Percentiles rank a stretch among this genome's conserved stretches.
These are phyloP conservation scores for Reticulitermes speratus DNA, from an alignment of 1,140 invertebrate genomes.

Conservation along the genomic window DNA sequence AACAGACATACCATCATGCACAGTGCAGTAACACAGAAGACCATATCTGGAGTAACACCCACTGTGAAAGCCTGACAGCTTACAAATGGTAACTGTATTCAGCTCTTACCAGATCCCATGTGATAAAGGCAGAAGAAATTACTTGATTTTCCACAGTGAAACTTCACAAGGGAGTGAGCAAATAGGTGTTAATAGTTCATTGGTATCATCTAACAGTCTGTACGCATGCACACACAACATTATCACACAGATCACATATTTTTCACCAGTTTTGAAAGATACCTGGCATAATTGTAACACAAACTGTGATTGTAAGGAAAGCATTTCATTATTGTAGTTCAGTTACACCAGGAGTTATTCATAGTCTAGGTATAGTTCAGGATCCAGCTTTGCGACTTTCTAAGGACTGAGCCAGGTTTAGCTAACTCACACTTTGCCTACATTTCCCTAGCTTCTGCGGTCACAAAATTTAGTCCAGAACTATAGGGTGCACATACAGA, in stretches of 20 bases:
- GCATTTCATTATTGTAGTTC: not conserved
- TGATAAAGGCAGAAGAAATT: not conserved
- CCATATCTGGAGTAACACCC: too few relatives aligned
- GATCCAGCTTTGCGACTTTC: too few relatives aligned
- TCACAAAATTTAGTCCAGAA: too few relatives aligned
- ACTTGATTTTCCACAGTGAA: not conserved
- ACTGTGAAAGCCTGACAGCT: too few relatives aligned
- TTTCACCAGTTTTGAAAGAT: not conserved
- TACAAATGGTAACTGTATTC: not conserved
- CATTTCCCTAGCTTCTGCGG: too few relatives aligned
- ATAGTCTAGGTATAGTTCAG: too few relatives aligned
- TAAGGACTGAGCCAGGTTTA: too few relatives aligned
- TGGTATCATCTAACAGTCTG: not conserved
- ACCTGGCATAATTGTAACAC: not conserved
- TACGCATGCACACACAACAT: not conserved
- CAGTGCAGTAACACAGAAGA: too few relatives aligned
- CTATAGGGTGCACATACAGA: too few relatives aligned
- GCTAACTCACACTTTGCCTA: too few relatives aligned
- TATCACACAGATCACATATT: not conserved
- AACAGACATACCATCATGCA: too few relatives aligned
- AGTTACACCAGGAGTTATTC: not conserved
- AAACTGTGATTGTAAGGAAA: not conserved
- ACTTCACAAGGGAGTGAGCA: not conserved
- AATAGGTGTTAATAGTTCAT: not conserved
- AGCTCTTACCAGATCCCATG: too few relatives aligned